Conservation (phyloP, 2,113 vertebrate species). For the Arizona elegans region DNA sequence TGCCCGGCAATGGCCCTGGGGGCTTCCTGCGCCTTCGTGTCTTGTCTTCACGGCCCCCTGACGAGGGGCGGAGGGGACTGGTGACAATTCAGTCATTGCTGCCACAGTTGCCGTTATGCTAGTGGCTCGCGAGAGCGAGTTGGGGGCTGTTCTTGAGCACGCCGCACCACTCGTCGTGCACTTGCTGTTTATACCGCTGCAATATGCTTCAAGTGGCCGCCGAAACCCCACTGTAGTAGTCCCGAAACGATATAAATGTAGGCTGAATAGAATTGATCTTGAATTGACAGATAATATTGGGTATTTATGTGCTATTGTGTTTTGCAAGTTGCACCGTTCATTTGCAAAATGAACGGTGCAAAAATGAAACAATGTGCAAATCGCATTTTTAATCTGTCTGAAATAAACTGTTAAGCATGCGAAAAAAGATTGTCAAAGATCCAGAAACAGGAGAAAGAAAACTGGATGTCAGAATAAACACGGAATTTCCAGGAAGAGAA, state of each 20-base stretch:
- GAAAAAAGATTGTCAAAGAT: neutral
- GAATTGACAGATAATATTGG: neutral
- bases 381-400: neutral
- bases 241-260: neutral
- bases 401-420: neutral
- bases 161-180: neutral
- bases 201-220: neutral
- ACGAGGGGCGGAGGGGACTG: conserved; percentile 5
- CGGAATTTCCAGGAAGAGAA: neutral
- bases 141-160: conserved; percentile 26
- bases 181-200: neutral
- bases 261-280: neutral
- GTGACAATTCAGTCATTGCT: neutral
- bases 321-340: neutral
- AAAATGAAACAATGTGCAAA: neutral
- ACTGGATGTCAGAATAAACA: neutral
- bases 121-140: neutral
- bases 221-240: neutral
- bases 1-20: conserved; percentile 63
- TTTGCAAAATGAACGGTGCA: neutral
- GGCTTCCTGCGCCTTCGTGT: conserved; percentile 16
- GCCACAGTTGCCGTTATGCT: conserved; percentile 54
- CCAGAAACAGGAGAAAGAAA: neutral
- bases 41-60: neutral
- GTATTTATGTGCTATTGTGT: neutral